These are phyloP conservation scores for Drosophila yakuba DNA, from an alignment of 1,140 invertebrate species.

Conservation along the genomic window DNA sequence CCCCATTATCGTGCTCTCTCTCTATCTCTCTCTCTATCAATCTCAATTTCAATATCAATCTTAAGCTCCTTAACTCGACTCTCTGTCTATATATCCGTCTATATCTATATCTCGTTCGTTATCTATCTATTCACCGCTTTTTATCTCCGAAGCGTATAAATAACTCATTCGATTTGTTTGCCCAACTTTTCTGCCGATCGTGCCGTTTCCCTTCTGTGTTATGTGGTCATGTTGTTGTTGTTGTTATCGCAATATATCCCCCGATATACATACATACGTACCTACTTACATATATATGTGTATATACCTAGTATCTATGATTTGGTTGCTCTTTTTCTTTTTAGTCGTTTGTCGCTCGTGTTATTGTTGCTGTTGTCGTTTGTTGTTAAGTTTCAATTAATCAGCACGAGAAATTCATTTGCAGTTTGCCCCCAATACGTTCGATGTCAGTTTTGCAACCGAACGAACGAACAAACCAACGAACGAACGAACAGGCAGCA, in stretches of 20 bases:
- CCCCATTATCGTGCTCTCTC: slow-evolving; percentile 65
- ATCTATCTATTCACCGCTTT: slow-evolving; percentile 23
- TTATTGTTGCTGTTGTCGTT: slow-evolving; percentile 31
- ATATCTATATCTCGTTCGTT: slow-evolving; percentile 34
- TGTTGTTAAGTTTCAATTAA: slow-evolving; percentile 46
- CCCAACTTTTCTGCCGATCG: slow-evolving; percentile 56
- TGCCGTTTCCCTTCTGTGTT: slow-evolving; percentile 37
- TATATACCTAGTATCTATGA: slow-evolving; percentile 11
- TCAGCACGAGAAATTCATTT: slow-evolving; percentile 56
- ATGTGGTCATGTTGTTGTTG: slow-evolving; percentile 31
- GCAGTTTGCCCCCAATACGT: slow-evolving; percentile 40
- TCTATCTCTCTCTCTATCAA: slow-evolving; percentile 13
- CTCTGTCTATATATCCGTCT: slow-evolving; percentile 33
- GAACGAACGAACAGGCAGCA: slow-evolving; percentile 6
- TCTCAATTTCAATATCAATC: slow-evolving; percentile 12
- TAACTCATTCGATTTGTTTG: slow-evolving; percentile 58
- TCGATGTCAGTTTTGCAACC: slow-evolving; percentile 40
- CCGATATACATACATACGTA: not conserved
- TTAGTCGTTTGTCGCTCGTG: slow-evolving; percentile 12
- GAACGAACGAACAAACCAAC: slow-evolving; percentile 7
- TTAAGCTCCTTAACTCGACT: slow-evolving; percentile 17
- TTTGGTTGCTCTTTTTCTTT: slow-evolving; percentile 17
- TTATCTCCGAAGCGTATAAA: slow-evolving; percentile 59
- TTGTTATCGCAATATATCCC: slow-evolving; percentile 31
- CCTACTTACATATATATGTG: not conserved